Evolutionary conservation across 2,797 vertebrate species (phyloP).

Genomic region (Anguilla megastoma): DNA sequence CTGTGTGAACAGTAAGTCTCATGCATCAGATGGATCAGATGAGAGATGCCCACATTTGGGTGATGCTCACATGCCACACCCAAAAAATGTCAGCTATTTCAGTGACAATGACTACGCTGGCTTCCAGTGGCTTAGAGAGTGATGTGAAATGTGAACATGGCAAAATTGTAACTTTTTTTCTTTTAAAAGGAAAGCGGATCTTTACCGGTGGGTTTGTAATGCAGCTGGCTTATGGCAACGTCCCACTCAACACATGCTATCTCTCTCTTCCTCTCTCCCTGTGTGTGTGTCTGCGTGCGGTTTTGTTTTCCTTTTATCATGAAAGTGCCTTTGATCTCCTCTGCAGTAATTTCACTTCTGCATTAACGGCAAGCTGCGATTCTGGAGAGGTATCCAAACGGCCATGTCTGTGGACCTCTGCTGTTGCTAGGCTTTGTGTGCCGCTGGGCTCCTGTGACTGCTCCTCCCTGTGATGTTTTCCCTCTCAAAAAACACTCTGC

Average conservation of each 20-base stretch:
- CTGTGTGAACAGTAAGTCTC: no score
- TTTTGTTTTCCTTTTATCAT: not conserved
- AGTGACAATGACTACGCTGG: no score
- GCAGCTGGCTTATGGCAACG: not conserved
- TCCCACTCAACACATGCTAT: not conserved
- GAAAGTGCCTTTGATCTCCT: not conserved
- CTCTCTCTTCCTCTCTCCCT: not conserved
- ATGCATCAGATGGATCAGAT: no score
- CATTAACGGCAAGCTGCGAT: slow-evolving; percentile 8
- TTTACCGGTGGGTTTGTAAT: no score
- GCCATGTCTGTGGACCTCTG: not conserved
- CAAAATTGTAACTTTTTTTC: no score
- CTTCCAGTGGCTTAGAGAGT: no score
- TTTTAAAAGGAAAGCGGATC: no score
- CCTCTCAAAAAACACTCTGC: not conserved
- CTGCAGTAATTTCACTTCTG: slow-evolving; percentile 10
- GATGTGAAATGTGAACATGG: no score
- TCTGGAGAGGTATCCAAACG: not conserved
- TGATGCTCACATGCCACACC: no score
- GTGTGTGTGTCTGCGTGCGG: no score
- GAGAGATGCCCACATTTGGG: no score
- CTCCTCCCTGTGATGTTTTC: not conserved
- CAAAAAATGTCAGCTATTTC: no score
- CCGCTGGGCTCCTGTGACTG: not conserved
- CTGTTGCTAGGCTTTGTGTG: slow-evolving; percentile 12